Percentiles rank a stretch among this genome's conserved stretches.
Conservation (phyloP, 2,113 vertebrate genomes). For the Syngnathus typhle region DNA sequence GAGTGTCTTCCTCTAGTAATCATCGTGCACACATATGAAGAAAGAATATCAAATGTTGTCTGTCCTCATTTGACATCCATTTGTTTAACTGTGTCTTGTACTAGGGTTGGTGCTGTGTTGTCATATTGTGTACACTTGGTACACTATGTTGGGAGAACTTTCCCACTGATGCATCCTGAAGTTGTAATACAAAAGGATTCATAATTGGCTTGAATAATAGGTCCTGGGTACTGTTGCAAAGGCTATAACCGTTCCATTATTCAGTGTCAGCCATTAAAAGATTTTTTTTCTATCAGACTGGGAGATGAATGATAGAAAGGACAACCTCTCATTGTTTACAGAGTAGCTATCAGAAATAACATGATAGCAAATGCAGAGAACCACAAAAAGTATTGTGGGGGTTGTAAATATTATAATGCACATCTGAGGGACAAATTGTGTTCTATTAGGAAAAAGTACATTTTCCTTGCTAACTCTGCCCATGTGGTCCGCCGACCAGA, state of each 20-base stretch:
- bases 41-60: neutral
- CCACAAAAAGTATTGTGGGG: neutral
- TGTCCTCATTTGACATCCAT: neutral
- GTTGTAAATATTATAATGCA: slow-evolving; percentile 4
- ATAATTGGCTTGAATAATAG: neutral
- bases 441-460: too few species aligned
- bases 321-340: slow-evolving; percentile 11
- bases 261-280: slow-evolving; percentile 18
- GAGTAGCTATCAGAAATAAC: neutral
- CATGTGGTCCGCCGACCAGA: too few species aligned
- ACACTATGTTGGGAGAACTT: neutral
- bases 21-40: neutral
- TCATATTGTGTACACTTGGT: neutral
- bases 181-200: neutral
- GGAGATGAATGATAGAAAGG: neutral
- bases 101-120: neutral
- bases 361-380: too few species aligned
- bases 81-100: neutral
- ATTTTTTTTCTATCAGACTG: slow-evolving; percentile 15
- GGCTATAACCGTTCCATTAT: slow-evolving; percentile 4
- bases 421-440: neutral
- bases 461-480: neutral
- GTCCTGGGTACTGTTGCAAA: neutral
- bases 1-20: neutral
- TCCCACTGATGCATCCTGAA: neutral